These are phyloP conservation scores for Sebastiscus albofasciatus DNA, from an alignment of 2,797 vertebrate species.

Conservation along the genomic window DNA sequence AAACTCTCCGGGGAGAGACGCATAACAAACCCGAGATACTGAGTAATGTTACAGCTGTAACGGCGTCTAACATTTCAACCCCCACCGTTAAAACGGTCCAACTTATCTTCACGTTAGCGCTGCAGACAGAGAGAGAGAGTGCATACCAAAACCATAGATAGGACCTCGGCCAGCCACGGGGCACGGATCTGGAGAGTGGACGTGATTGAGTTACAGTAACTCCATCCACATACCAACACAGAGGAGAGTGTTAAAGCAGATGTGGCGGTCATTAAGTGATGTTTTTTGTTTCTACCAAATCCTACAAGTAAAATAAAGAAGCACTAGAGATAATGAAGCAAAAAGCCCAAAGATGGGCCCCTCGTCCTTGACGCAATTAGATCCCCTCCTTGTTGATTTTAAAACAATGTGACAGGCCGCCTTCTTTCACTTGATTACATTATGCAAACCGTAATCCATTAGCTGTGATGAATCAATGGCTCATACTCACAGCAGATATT, in stretches of 20 bases:
- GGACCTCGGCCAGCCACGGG: conserved; percentile 44
- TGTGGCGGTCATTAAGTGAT: conserved; percentile 2
- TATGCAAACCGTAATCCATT: conserved; percentile 9
- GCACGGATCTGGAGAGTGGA: conserved; percentile 11
- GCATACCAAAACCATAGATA: conserved; percentile 53
- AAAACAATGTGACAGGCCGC: conserved; percentile 9
- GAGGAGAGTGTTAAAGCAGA: conserved; percentile 51
- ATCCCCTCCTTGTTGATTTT: background rate
- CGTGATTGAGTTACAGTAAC: conserved; percentile 57
- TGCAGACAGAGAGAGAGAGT: conserved; percentile 17
- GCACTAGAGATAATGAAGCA: too few relatives aligned
- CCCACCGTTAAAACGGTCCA: conserved; percentile 3
- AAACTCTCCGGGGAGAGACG: conserved; percentile 34
- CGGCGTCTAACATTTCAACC: conserved; percentile 35
- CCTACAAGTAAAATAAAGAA: background rate
- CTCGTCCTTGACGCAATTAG: background rate
- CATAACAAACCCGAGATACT: conserved; percentile 41
- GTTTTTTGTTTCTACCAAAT: background rate
- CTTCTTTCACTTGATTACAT: conserved; percentile 26
- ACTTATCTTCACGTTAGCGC: conserved; percentile 30
- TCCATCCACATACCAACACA: conserved; percentile 51
- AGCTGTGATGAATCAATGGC: background rate
- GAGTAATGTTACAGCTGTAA: conserved; percentile 46
- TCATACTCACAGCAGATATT: conserved; percentile 32
- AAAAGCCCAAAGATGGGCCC: background rate